Base-by-base conservation (phyloP, 2,888 invertebrate genomes). In the Mesorhabditis belari region DNA sequence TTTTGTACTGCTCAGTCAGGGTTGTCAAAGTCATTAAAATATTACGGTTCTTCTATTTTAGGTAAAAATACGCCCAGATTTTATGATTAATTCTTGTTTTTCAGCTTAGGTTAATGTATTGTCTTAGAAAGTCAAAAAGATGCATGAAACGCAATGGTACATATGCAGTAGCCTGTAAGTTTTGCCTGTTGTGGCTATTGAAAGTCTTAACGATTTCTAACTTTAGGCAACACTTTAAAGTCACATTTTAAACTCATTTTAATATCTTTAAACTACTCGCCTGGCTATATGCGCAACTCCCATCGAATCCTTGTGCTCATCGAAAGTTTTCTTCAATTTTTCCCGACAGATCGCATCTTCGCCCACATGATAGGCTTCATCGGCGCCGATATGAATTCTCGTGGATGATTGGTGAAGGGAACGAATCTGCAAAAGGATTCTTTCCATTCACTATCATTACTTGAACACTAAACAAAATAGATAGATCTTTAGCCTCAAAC, bases 301-400 rank as follows among this genome's bases (percentile, higher is more conserved):
- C 28, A 59, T 57, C 55, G 4, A 19, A 19, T 28, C 21, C 17
- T 58, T 24, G 26, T 17, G 29, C 29, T 23, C 24, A 5, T 17
- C 5, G 21, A 17, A 59, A 9, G 9, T 17, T 28, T 21, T 5
- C 21, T 35, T 21, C 5, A 4, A 0, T 50, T 9, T 26, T 5
- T 3, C 9, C 5, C 4, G 25, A 12, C 55, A 23, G 55, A 25
- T 19, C 1, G 12, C 44, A 35, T 84, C 84, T 49, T 81, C 69
- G 19, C 83, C 84, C 21, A 85, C 76, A 62, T 88, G 86, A 74
- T 85, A 88, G 0, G 91, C 90, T 83, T 91, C 91, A 80, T 91
- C 91, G 55, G 88, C 88, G 0, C 89, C 89, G 62, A 89, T 87
- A 80, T 89, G 89, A 26, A 89, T 82, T 44, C 75, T 69, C 19